Conservation (phyloP, 2,113 vertebrate species). For the Micromys minutus region DNA sequence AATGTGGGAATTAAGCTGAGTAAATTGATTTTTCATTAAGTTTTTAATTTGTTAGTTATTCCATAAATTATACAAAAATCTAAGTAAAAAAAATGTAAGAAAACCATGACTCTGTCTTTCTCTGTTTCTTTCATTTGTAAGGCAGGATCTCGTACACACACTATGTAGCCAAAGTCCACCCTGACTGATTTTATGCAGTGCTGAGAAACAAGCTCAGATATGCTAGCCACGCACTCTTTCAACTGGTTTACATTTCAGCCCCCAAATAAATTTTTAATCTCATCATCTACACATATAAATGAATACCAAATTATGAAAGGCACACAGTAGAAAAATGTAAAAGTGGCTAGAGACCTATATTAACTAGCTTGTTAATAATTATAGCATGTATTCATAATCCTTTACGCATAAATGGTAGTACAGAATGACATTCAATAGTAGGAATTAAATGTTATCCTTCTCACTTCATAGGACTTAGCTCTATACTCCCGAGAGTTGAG, state of each 20-base stretch:
- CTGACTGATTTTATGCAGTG: neutral
- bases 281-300: constrained; percentile 27
- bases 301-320: constrained; percentile 47
- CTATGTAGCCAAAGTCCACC: neutral
- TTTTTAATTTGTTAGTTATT: constrained; percentile 18
- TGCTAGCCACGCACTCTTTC: neutral
- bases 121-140: neutral
- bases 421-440: constrained; percentile 44
- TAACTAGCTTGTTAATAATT: constrained; percentile 47
- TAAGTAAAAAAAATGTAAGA: constrained; percentile 41
- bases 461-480: constrained; percentile 98
- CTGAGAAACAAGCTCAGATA: neutral
- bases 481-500: constrained; percentile 97
- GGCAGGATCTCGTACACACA: neutral
- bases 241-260: neutral
- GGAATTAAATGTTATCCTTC: constrained; percentile 62
- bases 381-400: neutral
- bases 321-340: neutral
- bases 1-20: constrained; percentile 22
- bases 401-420: constrained; percentile 28
- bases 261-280: constrained; percentile 5
- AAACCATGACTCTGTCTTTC: neutral
- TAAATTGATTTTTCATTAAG: neutral
- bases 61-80: constrained; percentile 17
- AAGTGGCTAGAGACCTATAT: neutral